These are phyloP conservation scores for Dynastes tityus DNA, from an alignment of 2,888 invertebrate species.

Conservation along the genomic window DNA sequence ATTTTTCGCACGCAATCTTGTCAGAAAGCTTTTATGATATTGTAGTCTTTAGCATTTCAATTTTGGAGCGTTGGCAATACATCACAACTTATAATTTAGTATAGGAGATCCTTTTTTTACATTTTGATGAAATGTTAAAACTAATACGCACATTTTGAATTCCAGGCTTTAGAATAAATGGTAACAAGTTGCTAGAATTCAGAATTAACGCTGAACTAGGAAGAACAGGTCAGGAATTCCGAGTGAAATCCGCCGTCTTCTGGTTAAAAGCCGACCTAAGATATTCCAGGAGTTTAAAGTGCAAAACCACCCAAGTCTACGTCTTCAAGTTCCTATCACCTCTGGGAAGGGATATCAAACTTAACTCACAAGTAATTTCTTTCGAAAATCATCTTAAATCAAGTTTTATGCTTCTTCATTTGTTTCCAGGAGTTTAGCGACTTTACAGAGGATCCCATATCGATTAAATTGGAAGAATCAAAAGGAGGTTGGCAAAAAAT, in stretches of 20 bases:
- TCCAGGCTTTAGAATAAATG: constrained; percentile 86
- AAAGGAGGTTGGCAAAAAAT: constrained; percentile 90
- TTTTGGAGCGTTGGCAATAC: too few species aligned
- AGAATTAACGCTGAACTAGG: constrained; percentile 77
- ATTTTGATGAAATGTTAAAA: too few species aligned
- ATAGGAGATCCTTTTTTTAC: too few species aligned
- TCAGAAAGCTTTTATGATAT: too few species aligned
- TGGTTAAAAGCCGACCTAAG: constrained; percentile 81
- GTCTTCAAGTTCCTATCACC: constrained; percentile 69
- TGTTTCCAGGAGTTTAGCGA: constrained; percentile 75
- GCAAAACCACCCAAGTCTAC: constrained; percentile 66
- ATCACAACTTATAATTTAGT: too few species aligned
- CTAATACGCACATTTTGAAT: not conserved
- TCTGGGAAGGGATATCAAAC: constrained; percentile 76
- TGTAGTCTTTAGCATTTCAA: too few species aligned
- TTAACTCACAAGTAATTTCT: constrained; percentile 74
- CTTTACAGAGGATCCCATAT: constrained; percentile 73
- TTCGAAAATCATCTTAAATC: too few species aligned
- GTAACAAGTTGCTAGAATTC: constrained; percentile 90
- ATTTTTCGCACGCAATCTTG: too few species aligned
- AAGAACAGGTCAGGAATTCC: constrained; percentile 75
- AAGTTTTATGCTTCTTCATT: constrained; percentile 51
- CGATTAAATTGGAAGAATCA: constrained; percentile 71
- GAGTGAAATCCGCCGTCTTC: constrained; percentile 85
- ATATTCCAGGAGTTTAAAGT: constrained; percentile 63